Percentiles rank a stretch among this genome's conserved stretches.
These are phyloP conservation scores for Amblyraja radiata DNA, from an alignment of 2,797 vertebrate species.

Conservation along the genomic window DNA sequence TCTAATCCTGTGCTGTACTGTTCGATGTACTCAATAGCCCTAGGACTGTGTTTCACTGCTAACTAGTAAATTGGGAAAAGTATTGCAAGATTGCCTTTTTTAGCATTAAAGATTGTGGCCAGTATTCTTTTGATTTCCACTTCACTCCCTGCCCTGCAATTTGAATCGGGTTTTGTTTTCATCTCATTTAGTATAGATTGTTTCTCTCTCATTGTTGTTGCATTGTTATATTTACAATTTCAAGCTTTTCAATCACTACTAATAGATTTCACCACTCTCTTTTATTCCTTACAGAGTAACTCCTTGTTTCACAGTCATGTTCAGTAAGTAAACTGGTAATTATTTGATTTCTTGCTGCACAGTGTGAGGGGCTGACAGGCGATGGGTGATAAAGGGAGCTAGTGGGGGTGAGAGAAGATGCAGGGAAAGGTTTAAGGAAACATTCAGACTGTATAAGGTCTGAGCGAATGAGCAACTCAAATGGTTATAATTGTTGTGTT, in stretches of 20 bases:
- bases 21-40: too few relatives aligned
- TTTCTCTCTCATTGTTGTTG: neutral
- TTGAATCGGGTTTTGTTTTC: too few relatives aligned
- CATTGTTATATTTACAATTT: neutral
- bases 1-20: too few relatives aligned
- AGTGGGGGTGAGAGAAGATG: too few relatives aligned
- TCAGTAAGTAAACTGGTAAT: constrained; percentile 49
- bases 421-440: neutral
- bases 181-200: too few relatives aligned
- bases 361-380: neutral
- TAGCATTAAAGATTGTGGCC: neutral
- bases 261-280: neutral
- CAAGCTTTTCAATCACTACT: neutral
- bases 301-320: constrained; percentile 55
- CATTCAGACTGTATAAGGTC: neutral
- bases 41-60: neutral
- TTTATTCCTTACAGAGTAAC: constrained; percentile 45
- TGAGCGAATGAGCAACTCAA: neutral
- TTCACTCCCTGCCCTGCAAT: too few relatives aligned
- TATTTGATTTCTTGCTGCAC: neutral
- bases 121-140: neutral
- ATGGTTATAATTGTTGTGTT: neutral
- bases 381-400: neutral
- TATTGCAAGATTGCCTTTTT: neutral
- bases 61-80: neutral